A percentile compares a stretch with the other conserved stretches of the same genome.
Conservation (phyloP, 2,113 vertebrate genomes). For the Tangachromis dhanisi region DNA sequence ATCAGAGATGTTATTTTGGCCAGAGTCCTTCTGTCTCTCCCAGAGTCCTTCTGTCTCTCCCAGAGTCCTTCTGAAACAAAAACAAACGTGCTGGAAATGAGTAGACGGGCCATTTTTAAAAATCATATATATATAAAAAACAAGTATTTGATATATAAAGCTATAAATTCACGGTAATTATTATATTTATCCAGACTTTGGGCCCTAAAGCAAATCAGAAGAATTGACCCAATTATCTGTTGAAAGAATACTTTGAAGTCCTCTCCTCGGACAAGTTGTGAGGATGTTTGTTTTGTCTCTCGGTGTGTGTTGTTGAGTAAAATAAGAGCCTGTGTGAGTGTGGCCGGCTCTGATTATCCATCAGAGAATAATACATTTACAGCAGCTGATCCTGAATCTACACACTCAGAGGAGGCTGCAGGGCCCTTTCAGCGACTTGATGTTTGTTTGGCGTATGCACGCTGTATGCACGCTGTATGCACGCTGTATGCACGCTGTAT, state of each 20-base stretch:
- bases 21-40: too few species aligned
- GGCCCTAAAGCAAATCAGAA: background rate
- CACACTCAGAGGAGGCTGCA: background rate
- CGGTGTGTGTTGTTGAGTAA: background rate
- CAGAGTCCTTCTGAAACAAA: background rate
- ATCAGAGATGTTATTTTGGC: too few species aligned
- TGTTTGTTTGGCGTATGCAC: background rate
- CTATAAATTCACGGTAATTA: background rate
- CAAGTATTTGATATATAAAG: background rate
- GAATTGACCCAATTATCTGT: background rate
- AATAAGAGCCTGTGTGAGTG: background rate
- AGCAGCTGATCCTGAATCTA: background rate
- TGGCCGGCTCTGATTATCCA: background rate
- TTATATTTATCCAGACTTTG: background rate
- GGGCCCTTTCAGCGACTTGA: background rate
- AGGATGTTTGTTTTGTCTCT: background rate
- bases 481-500: rapidly evolving
- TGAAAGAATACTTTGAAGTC: background rate
- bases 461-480: background rate
- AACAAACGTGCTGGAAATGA: background rate
- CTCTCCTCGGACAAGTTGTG: background rate
- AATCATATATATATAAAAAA: background rate
- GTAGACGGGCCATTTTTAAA: rapidly evolving
- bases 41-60: too few species aligned
- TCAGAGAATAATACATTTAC: background rate